Evolutionary conservation across 2,113 vertebrate species (phyloP).

Genomic region (Hystrix cristata): DNA sequence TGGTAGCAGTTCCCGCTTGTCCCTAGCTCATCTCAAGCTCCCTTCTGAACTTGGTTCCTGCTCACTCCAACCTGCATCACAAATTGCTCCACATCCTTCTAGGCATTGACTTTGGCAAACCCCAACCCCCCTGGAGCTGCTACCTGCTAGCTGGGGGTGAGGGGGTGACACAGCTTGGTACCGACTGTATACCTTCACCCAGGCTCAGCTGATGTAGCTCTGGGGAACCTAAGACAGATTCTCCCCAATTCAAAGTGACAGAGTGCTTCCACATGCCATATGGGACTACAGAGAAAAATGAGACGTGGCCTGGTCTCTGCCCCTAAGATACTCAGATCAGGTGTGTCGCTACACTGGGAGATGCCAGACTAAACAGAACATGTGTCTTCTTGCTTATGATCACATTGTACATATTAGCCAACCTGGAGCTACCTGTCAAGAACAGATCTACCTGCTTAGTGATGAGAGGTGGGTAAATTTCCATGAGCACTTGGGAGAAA

Average conservation of each 20-base stretch:
- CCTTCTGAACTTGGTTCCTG: neutral
- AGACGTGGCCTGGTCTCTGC: neutral
- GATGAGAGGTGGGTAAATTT: neutral
- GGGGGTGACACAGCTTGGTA: neutral
- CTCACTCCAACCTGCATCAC: neutral
- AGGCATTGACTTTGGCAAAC: neutral
- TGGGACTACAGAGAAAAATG: neutral
- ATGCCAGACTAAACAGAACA: neutral
- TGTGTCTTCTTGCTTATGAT: neutral
- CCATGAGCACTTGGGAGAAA: conserved; percentile 33
- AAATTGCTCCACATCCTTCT: neutral
- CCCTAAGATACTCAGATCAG: neutral
- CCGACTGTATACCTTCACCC: neutral
- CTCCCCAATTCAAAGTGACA: neutral
- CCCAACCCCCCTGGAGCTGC: neutral
- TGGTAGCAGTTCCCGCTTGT: neutral
- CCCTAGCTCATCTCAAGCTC: neutral
- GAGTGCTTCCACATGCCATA: neutral
- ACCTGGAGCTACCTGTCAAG: conserved; percentile 37
- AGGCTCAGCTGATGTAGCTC: neutral
- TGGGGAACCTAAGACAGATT: neutral
- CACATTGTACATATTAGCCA: neutral
- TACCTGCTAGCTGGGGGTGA: neutral
- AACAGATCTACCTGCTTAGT: conserved; percentile 37
- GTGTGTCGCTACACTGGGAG: neutral